Evolutionary conservation across 2,797 vertebrate genomes (phyloP), one percentile per base, ranked within the genome.

Genomic region (Melanotaenia boesemani): DNA sequence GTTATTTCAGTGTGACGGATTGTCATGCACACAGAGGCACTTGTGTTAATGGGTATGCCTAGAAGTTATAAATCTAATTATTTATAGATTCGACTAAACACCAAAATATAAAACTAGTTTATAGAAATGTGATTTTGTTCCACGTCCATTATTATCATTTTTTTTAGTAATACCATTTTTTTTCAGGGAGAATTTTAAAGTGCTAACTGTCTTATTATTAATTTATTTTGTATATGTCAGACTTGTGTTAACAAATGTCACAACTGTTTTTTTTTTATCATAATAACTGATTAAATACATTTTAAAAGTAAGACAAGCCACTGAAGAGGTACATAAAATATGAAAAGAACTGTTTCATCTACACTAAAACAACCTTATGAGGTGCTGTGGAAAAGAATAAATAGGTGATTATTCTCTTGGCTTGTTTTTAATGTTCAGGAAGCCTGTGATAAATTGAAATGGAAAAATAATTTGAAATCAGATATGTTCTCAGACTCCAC

Each of bases 401-500:
- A 44, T 30, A 8, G 57, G 0, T 28, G 2, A 22, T 55, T 24
- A 13, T 28, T 12, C 2, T 54, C 9, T 10, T 2, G 22, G n/a
- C 0, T 1, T 20, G 6, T 57, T 28, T 12, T 20, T 4, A 28
- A 5, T 61, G 5, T 24, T 64, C 56, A 8, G 6, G 70, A 59
- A 65, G 18, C 7, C 11, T 6, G 22, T n/a, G 58, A 63, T 59
- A 37, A 44, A 39, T 39, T 11, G 2, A 59, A 34, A 63, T n/a
- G 3, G 34, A 18, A 16, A 39, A 24, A 30, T 2, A 2, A 10
- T 36, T 0, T 69, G 46, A 50, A 70, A 54, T 65, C 24, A 36
- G 44, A 68, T 72, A 50, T 56, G 68, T 67, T 78, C 65, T 39
- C 30, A 72, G n/a, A 44, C 26, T 1, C 30, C 16, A 4, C 15